Evolutionary conservation across 2,888 invertebrate species (phyloP).

Genomic region (Cephalotes varians): DNA sequence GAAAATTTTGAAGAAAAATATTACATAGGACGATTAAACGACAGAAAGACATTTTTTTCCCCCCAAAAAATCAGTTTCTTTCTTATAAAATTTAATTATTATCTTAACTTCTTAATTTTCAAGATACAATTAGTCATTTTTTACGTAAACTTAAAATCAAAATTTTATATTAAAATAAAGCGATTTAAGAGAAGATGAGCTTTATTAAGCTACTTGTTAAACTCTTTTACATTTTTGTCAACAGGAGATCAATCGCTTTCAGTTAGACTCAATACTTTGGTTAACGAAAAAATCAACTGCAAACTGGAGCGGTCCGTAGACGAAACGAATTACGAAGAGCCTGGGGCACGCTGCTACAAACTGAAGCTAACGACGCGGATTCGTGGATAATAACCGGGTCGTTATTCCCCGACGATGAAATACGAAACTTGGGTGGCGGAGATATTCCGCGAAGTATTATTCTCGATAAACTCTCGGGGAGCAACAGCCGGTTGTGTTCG

Average conservation of each 20-base stretch:
- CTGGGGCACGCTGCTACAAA: constrained; percentile 23
- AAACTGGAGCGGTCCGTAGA: neutral
- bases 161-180: neutral
- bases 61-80: neutral
- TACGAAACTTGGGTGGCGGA: constrained; percentile 46
- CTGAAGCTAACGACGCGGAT: constrained; percentile 38
- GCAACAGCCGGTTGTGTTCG: constrained; percentile 47
- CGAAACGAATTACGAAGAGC: constrained; percentile 26
- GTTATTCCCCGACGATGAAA: constrained; percentile 49
- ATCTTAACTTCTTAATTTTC: neutral
- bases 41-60: neutral
- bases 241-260: neutral
- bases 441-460: constrained; percentile 37
- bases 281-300: constrained; percentile 6
- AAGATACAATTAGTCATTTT: neutral
- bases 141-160: neutral
- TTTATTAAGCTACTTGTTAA: neutral
- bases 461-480: constrained; percentile 36
- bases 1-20: neutral
- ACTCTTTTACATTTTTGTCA: neutral
- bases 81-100: neutral
- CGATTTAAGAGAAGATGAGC: neutral
- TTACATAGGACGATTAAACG: neutral
- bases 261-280: neutral
- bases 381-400: constrained; percentile 42